Conservation (phyloP, 64 coral and sea anemone genomes). For the Montipora capricornis region DNA sequence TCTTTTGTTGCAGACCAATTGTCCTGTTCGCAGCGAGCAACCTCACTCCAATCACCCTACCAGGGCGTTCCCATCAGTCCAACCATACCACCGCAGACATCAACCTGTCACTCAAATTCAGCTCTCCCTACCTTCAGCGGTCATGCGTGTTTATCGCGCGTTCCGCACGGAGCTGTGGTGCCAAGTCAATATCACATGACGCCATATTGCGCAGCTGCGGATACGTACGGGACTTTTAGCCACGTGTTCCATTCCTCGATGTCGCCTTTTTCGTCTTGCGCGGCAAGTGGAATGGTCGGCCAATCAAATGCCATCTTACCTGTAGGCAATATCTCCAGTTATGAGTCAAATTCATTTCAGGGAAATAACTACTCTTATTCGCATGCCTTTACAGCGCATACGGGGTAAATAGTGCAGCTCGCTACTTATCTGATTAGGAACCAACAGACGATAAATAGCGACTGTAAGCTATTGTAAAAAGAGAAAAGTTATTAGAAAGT, state of each 20-base stretch:
- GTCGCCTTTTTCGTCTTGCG: slow-evolving; percentile 53
- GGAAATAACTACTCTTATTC: slow-evolving; percentile 4
- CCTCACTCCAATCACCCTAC: slow-evolving; percentile 9
- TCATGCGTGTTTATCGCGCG: slow-evolving; percentile 72
- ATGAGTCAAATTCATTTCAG: slow-evolving; percentile 62
- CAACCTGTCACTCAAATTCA: slow-evolving; percentile 60
- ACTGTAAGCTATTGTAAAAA: too few relatives aligned
- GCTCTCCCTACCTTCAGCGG: slow-evolving; percentile 61
- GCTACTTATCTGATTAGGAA: background rate
- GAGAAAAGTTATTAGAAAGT: too few relatives aligned
- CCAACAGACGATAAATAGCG: too few relatives aligned
- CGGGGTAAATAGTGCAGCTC: background rate
- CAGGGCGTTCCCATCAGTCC: slow-evolving; percentile 40
- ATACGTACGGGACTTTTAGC: slow-evolving; percentile 80
- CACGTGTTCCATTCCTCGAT: slow-evolving; percentile 71
- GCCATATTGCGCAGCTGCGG: slow-evolving; percentile 79
- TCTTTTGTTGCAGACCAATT: slow-evolving; percentile 16
- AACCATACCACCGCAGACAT: slow-evolving; percentile 29
- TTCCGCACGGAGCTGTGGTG: slow-evolving; percentile 55
- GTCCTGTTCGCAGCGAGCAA: slow-evolving; percentile 57
- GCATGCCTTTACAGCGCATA: slow-evolving; percentile 57
- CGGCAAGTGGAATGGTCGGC: slow-evolving; percentile 40
- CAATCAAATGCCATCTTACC: slow-evolving; percentile 38
- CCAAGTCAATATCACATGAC: slow-evolving; percentile 82
- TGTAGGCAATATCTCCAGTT: slow-evolving; percentile 44